Evolutionary conservation across 2,113 vertebrate genomes (phyloP).

Genomic region (Otocyon megalotis): DNA sequence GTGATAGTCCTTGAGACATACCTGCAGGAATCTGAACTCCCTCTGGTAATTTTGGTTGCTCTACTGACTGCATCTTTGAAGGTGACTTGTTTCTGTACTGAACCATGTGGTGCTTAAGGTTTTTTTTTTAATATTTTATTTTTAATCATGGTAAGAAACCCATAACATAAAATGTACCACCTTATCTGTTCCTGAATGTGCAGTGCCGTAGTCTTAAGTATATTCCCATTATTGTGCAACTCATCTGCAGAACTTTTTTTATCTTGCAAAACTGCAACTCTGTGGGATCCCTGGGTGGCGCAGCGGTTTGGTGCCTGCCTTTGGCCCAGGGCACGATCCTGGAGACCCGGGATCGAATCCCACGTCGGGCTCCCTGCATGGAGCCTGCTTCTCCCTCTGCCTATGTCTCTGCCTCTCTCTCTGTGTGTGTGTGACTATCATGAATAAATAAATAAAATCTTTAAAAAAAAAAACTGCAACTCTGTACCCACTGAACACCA

Average conservation of each 20-base stretch:
- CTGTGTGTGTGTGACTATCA: too few relatives aligned
- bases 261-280: not conserved
- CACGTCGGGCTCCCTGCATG: too few relatives aligned
- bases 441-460: too few relatives aligned
- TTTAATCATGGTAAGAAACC: slow-evolving; percentile 41
- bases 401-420: too few relatives aligned
- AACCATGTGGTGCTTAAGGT: not conserved
- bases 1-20: not conserved
- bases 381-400: too few relatives aligned
- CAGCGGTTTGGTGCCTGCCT: too few relatives aligned
- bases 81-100: not conserved
- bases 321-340: too few relatives aligned
- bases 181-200: not conserved
- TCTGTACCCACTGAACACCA: not conserved
- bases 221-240: not conserved
- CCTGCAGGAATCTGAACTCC: not conserved
- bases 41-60: not conserved
- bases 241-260: not conserved
- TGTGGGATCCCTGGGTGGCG: too few relatives aligned
- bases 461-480: slow-evolving; percentile 2
- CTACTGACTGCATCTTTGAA: not conserved
- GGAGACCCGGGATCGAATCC: too few relatives aligned
- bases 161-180: not conserved
- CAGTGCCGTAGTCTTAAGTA: not conserved
- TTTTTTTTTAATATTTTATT: not conserved